Conservation (phyloP, 2,113 vertebrate species). For the Urocynchramus pylzowi region DNA sequence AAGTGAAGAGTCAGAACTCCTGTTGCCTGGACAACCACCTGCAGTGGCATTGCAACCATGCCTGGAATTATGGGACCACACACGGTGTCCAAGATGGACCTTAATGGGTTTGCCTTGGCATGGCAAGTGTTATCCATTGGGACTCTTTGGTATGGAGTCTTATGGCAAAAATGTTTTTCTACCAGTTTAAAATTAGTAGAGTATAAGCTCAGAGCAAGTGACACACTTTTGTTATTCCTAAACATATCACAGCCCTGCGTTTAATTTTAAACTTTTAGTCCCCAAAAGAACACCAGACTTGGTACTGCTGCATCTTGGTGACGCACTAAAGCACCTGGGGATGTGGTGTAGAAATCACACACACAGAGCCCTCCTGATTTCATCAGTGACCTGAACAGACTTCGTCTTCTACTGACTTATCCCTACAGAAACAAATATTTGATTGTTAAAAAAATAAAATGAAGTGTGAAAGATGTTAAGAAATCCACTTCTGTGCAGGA, state of each 20-base stretch:
- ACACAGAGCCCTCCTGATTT: neutral
- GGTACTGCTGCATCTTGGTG: neutral
- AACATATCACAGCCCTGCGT: neutral
- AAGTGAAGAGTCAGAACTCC: neutral
- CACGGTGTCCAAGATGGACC: fast-evolving
- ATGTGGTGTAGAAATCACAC: neutral
- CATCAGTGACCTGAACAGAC: neutral
- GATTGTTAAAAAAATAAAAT: neutral
- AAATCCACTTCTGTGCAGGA: neutral
- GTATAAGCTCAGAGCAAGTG: neutral
- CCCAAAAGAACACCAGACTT: neutral
- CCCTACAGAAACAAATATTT: neutral
- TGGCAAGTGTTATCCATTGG: fast-evolving
- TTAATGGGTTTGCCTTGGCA: fast-evolving
- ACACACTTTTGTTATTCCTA: neutral
- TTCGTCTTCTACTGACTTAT: neutral
- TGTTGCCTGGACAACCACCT: neutral
- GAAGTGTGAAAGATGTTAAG: neutral
- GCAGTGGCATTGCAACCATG: neutral
- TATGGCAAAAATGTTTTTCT: neutral
- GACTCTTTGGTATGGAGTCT: neutral
- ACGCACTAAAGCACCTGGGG: neutral
- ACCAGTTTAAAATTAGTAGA: neutral
- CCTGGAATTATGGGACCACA: neutral
- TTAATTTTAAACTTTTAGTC: neutral